Percentiles rank a stretch among this genome's conserved stretches.
Evolutionary conservation across 2,888 invertebrate species (phyloP).

Genomic region (Plebejus melissa): DNA sequence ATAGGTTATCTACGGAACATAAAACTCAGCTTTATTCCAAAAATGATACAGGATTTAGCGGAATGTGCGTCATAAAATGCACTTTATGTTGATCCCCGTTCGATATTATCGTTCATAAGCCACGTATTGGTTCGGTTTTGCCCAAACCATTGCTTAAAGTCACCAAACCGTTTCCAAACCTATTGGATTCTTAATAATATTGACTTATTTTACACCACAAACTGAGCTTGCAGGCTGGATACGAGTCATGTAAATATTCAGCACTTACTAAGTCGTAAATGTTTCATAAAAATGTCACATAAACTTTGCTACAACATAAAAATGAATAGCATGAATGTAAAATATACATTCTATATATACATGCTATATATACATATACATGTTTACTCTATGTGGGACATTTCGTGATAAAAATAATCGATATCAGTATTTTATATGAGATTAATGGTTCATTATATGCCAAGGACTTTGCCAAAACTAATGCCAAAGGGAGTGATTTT

Average conservation of each 20-base stretch:
- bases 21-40: slow-evolving; percentile 4
- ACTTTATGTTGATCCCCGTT: slow-evolving; percentile 69
- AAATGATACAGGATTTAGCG: slow-evolving; percentile 55
- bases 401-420: slow-evolving; percentile 32
- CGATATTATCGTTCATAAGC: slow-evolving; percentile 68
- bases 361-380: slow-evolving; percentile 42
- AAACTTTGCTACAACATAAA: background rate
- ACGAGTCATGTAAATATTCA: slow-evolving; percentile 5
- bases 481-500: slow-evolving; percentile 66
- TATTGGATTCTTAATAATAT: background rate
- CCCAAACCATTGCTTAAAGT: slow-evolving; percentile 38
- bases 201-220: background rate
- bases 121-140: slow-evolving; percentile 61
- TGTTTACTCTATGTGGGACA: slow-evolving; percentile 49
- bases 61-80: slow-evolving; percentile 72
- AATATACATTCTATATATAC: slow-evolving; percentile 39
- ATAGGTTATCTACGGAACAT: background rate
- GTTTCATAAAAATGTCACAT: background rate
- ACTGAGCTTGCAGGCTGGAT: background rate
- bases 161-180: background rate
- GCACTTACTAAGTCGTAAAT: slow-evolving; percentile 2
- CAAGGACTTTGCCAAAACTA: slow-evolving; percentile 29
- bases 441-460: slow-evolving; percentile 24
- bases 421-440: slow-evolving; percentile 1
- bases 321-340: slow-evolving; percentile 3